Conservation (phyloP, 1,140 invertebrate genomes). For the Linepithema humile region DNA sequence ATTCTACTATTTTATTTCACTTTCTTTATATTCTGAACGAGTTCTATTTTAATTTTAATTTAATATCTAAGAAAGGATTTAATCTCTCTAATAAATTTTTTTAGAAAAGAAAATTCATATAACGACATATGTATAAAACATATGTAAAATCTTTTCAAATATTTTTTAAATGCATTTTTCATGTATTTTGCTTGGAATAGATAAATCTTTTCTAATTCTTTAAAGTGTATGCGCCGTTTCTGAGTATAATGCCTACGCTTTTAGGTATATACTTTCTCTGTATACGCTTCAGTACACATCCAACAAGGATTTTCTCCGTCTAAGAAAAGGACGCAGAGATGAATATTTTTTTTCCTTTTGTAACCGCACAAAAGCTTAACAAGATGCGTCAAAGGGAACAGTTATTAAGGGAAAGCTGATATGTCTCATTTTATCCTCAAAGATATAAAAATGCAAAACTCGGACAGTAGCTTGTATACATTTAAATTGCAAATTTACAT, state of each 20-base stretch:
- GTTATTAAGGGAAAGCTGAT: background rate
- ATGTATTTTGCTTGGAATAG: background rate
- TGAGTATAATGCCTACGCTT: background rate
- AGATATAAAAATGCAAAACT: conserved; percentile 32
- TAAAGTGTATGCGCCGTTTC: background rate
- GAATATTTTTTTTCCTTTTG: background rate
- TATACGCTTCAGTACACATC: background rate
- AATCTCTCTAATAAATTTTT: background rate
- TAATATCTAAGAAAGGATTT: background rate
- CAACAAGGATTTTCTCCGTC: background rate
- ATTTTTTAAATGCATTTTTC: background rate
- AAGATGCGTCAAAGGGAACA: background rate
- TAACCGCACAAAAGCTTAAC: background rate
- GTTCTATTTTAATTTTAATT: background rate
- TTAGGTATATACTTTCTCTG: background rate
- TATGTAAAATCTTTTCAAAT: background rate
- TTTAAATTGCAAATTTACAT: conserved; percentile 43
- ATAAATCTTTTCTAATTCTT: background rate
- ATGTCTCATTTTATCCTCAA: conserved; percentile 17
- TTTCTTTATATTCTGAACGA: background rate
- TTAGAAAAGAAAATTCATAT: background rate
- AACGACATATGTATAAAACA: background rate
- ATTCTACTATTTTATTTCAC: background rate
- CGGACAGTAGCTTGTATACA: conserved; percentile 16
- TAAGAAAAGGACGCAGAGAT: background rate